Conservation (phyloP, 2,797 vertebrate species). For the Siniperca scherzeri region DNA sequence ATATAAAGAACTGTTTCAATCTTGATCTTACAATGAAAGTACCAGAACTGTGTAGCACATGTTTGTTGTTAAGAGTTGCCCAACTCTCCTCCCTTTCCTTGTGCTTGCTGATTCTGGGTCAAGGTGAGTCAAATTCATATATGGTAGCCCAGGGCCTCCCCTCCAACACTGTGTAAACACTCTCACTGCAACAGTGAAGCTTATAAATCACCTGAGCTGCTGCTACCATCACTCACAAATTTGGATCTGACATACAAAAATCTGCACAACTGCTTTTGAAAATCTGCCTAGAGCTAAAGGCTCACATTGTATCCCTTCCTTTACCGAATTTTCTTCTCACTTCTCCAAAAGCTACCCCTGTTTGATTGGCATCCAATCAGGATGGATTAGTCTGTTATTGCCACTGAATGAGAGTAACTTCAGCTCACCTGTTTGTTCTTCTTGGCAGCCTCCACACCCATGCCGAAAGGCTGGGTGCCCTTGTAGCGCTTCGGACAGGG, state of each 20-base stretch:
- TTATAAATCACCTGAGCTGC: constrained; percentile 51
- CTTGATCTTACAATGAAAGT: constrained; percentile 33
- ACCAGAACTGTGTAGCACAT: constrained; percentile 51
- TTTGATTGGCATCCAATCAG: constrained; percentile 15
- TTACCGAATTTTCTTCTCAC: constrained; percentile 14
- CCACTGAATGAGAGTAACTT: constrained; percentile 6
- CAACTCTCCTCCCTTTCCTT: constrained; percentile 26
- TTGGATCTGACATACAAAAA: constrained; percentile 60
- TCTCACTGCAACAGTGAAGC: constrained; percentile 33
- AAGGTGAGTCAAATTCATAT: constrained; percentile 48
- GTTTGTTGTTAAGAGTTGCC: constrained; percentile 55
- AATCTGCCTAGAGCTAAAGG: constrained; percentile 38
- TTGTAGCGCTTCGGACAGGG: constrained; percentile 96
- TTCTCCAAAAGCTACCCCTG: neutral
- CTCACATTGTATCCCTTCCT: neutral
- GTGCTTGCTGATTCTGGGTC: constrained; percentile 46
- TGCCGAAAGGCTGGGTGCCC: constrained; percentile 94
- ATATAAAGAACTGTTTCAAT: constrained; percentile 4
- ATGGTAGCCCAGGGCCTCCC: constrained; percentile 26
- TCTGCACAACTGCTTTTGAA: constrained; percentile 32
- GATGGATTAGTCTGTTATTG: neutral
- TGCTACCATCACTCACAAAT: constrained; percentile 53
- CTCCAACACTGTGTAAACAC: constrained; percentile 31
- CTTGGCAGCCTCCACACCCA: constrained; percentile 92
- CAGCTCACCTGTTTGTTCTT: constrained; percentile 92